Base-by-base conservation (phyloP, 2,113 vertebrate genomes). In the Podiceps cristatus region DNA sequence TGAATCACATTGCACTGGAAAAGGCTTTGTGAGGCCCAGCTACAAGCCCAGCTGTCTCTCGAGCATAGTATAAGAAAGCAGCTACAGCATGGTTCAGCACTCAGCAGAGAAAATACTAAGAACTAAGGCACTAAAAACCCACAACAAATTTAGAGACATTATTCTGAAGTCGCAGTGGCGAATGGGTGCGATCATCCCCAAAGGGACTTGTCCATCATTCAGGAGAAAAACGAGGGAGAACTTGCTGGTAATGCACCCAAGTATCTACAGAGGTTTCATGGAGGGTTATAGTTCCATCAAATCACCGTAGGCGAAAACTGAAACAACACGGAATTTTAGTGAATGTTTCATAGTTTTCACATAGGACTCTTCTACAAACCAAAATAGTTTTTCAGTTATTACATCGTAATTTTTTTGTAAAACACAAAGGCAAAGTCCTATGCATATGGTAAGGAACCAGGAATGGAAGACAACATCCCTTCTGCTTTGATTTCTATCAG, bases 121-220 rank as follows among this genome's bases (percentile, higher is more conserved):
- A 76, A 72, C 15, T 25, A 52, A 72, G 20, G 33, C 47, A n/a
- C 37, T 88, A 52, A 85, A 86, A 13, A 40, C 25, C 75, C 31
- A 33, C 53, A 80, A 49, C 3, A 56, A 52, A 86, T 64, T 53
- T 31, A 12, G 31, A 75, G 27, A 33, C 16, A 7, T 67, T 72
- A 64, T 19, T 76, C 20, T 59, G 31, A 19, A 78, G 62, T n/a
- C 29, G 19, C 25, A 59, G 49, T 2, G 7, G 73, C 4, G 5
- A 84, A 72, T 18, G 11, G 5, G 15, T 60, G 12, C 5, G 1
- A 52, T 40, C 20, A 40, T 27, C 27, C 35, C 20, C 35, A 52
- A 31, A 11, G 19, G 14, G 47, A 52, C 6, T 25, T 45, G 13
- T 2, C 50, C 44, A 13, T 2, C 0, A 0, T 15, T 77, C 33